Evolutionary conservation across 2,888 invertebrate species (phyloP).

Genomic region (Drosophila putrida): DNA sequence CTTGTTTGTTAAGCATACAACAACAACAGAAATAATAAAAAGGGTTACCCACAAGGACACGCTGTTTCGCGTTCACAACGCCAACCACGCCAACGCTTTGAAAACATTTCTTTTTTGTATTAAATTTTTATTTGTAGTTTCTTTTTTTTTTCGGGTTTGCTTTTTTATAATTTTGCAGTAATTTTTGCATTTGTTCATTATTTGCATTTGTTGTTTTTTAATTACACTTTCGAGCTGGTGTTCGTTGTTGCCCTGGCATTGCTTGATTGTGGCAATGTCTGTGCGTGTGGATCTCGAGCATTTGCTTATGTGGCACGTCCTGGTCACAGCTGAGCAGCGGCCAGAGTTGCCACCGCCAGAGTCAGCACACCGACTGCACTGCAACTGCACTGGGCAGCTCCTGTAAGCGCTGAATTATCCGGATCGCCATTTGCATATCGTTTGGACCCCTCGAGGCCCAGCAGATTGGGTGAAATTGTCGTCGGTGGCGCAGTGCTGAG

Average conservation of each 20-base stretch:
- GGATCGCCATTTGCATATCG: slow-evolving; percentile 84
- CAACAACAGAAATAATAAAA: slow-evolving; percentile 50
- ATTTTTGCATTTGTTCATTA: slow-evolving; percentile 47
- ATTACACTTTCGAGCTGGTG: slow-evolving; percentile 62
- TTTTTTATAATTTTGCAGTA: slow-evolving; percentile 48
- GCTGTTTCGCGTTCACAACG: slow-evolving; percentile 49
- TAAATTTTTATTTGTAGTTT: slow-evolving; percentile 19
- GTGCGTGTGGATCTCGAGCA: slow-evolving; percentile 16
- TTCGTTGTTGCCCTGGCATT: slow-evolving; percentile 15
- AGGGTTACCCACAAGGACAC: slow-evolving; percentile 56
- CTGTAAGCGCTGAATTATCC: slow-evolving; percentile 85
- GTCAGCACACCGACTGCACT: slow-evolving; percentile 57
- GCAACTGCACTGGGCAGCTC: slow-evolving; percentile 73
- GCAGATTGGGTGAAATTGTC: slow-evolving; percentile 84
- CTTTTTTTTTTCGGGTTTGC: slow-evolving; percentile 25
- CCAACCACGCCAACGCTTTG: slow-evolving; percentile 31
- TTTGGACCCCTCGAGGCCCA: slow-evolving; percentile 85
- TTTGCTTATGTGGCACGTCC: slow-evolving; percentile 48
- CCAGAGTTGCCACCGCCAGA: slow-evolving; percentile 59
- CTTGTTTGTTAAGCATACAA: slow-evolving; percentile 46
- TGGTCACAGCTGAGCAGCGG: slow-evolving; percentile 80
- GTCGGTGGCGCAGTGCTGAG: slow-evolving; percentile 83
- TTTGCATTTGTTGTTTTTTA: slow-evolving; percentile 70
- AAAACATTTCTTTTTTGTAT: slow-evolving; percentile 42
- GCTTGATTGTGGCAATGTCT: slow-evolving; percentile 10